A percentile compares a stretch with the other conserved stretches of the same genome.
Evolutionary conservation across 1,140 invertebrate species (phyloP).

Genomic region (Hylaeus anthracinus): DNA sequence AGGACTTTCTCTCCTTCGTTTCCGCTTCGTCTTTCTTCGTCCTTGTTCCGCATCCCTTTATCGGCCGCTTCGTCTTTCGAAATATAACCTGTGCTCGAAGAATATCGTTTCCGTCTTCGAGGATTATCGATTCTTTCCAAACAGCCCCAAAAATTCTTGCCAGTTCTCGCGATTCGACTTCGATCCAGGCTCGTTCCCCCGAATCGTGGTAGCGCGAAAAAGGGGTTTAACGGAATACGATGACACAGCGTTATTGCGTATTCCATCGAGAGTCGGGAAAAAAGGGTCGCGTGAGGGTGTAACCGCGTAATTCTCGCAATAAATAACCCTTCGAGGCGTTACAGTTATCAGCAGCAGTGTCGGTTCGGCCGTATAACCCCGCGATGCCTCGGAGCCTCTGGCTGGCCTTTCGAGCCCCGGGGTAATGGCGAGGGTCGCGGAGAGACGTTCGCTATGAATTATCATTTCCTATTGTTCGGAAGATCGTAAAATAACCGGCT

Average conservation of each 20-base stretch:
- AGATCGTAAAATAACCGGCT: slow-evolving; percentile 71
- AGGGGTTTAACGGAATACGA: slow-evolving; percentile 5
- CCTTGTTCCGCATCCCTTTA: neutral
- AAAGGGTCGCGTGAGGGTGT: neutral
- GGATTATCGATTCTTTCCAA: no score
- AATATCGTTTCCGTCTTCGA: no score
- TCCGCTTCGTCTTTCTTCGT: neutral
- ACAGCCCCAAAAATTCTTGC: no score
- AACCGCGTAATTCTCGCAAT: slow-evolving; percentile 54
- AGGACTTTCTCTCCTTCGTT: slow-evolving; percentile 20
- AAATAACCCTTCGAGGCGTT: slow-evolving; percentile 76
- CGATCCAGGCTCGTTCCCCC: neutral
- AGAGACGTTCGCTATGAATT: slow-evolving; percentile 70
- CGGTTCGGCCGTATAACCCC: slow-evolving; percentile 34
- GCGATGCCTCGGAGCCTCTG: slow-evolving; percentile 27
- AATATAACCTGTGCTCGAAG: no score
- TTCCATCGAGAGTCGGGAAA: neutral
- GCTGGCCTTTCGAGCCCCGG: slow-evolving; percentile 45
- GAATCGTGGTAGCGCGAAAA: neutral
- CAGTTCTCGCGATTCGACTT: no score
- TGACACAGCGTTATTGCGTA: slow-evolving; percentile 31
- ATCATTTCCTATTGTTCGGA: slow-evolving; percentile 75
- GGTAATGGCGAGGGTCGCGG: slow-evolving; percentile 65
- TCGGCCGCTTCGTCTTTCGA: no score
- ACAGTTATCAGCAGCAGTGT: slow-evolving; percentile 65